phyloP scores from a whole-genome alignment of 2,888 invertebrate species.

The Drosophila mulleri region DNA sequence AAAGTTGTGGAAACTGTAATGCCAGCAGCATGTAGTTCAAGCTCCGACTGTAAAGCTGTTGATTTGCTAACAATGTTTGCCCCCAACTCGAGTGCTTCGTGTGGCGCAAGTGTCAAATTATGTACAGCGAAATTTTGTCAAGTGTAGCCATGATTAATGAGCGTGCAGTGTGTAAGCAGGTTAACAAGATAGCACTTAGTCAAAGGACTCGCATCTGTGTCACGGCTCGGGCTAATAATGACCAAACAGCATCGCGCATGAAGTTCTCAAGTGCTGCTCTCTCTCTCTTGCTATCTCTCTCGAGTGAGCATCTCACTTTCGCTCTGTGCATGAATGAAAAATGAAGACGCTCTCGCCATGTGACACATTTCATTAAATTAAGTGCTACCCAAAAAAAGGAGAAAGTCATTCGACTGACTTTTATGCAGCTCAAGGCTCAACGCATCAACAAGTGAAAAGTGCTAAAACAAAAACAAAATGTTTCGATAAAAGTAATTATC shows the following conservation, averaged over 20 bases:
- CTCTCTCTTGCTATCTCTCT: not conserved
- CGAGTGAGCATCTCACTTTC: slow-evolving; percentile 4
- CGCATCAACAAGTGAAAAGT: not conserved
- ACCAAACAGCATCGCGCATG: slow-evolving; percentile 28
- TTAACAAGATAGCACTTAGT: slow-evolving; percentile 55
- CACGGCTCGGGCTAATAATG: slow-evolving; percentile 50
- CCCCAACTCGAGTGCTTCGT: not conserved
- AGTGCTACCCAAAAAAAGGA: not conserved
- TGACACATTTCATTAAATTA: slow-evolving; percentile 27
- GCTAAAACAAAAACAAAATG: not conserved
- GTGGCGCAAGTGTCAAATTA: slow-evolving; percentile 31
- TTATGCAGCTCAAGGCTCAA: not conserved
- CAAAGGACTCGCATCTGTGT: slow-evolving; percentile 42
- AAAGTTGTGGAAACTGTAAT: slow-evolving; percentile 45
- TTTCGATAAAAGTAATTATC: not conserved
- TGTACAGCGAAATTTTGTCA: slow-evolving; percentile 24
- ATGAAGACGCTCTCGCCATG: slow-evolving; percentile 10
- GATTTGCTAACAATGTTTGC: slow-evolving; percentile 60
- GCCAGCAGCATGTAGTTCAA: slow-evolving; percentile 47
- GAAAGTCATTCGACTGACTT: not conserved
- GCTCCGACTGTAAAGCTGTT: slow-evolving; percentile 44
- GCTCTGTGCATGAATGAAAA: slow-evolving; percentile 2
- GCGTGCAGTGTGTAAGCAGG: slow-evolving; percentile 41
- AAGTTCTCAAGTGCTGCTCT: slow-evolving; percentile 22
- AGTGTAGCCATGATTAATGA: slow-evolving; percentile 57